A percentile compares a stretch with the other conserved stretches of the same genome.
Evolutionary conservation across 2,888 invertebrate species (phyloP).

Genomic region (Reticulitermes lucifugus): DNA sequence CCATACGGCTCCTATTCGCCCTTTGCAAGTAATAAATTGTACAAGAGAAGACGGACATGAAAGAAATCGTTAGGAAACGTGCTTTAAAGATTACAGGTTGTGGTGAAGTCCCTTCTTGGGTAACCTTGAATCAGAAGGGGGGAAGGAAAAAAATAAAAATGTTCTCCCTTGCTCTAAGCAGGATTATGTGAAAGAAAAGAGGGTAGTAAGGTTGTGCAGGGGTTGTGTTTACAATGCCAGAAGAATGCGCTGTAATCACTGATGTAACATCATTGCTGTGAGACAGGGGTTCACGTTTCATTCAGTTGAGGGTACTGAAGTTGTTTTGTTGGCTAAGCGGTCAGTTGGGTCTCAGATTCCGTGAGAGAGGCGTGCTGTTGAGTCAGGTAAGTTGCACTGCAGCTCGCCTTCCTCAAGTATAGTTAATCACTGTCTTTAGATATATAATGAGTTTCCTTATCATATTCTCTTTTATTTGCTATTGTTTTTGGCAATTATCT

Average conservation of each 20-base stretch:
- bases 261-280: background rate
- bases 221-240: background rate
- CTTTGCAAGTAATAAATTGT: background rate
- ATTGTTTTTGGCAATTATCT: too few species aligned
- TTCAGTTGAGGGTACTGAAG: background rate
- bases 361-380: background rate
- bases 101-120: background rate
- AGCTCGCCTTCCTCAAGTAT: too few species aligned
- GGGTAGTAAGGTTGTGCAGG: background rate
- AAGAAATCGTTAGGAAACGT: background rate
- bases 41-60: background rate
- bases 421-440: too few species aligned
- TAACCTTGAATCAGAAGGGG: background rate
- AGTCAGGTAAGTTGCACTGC: background rate
- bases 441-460: too few species aligned
- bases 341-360: background rate
- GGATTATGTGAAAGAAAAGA: background rate
- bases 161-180: background rate
- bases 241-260: constrained; percentile 19
- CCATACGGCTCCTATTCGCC: background rate
- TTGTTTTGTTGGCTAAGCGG: background rate
- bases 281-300: background rate
- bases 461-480: too few species aligned
- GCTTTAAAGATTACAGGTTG: background rate
- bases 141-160: background rate